phyloP scores from a whole-genome alignment of 2,888 invertebrate species.

The Arrhopalites spinosus region DNA sequence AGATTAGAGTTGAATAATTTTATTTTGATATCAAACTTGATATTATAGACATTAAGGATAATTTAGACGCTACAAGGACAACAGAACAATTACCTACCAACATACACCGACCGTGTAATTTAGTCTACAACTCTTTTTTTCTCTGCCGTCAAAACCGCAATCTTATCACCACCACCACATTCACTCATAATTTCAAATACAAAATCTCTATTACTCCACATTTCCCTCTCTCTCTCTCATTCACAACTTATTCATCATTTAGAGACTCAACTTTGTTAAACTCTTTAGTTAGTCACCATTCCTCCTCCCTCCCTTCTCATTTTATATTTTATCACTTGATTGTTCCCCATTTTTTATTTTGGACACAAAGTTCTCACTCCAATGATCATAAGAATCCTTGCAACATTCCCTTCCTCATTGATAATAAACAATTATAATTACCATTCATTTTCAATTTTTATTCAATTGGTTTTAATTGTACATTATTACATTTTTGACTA shows the following conservation, averaged over 20 bases:
- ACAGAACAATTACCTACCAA: constrained; percentile 24
- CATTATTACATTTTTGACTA: too few species aligned
- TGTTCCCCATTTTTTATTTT: neutral
- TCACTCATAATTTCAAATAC: neutral
- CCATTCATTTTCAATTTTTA: too few species aligned
- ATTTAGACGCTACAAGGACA: constrained; percentile 26
- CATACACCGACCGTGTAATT: constrained; percentile 18
- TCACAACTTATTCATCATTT: neutral
- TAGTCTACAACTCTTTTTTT: neutral
- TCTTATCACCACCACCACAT: neutral
- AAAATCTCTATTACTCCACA: neutral
- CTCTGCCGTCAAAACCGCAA: neutral
- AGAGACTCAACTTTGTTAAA: neutral
- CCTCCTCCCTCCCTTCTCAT: too few species aligned
- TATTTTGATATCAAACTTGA: constrained; percentile 26
- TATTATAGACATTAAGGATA: constrained; percentile 16
- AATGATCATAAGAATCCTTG: too few species aligned
- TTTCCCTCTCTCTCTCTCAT: neutral
- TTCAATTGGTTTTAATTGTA: too few species aligned
- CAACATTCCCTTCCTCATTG: too few species aligned
- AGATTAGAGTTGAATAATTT: neutral
- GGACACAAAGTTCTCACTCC: neutral
- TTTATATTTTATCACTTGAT: constrained; percentile 1
- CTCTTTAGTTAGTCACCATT: too few species aligned
- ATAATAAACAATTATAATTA: too few species aligned